These are phyloP conservation scores for Oncorhynchus gorbuscha DNA, from an alignment of 2,113 vertebrate species.

Conservation along the genomic window DNA sequence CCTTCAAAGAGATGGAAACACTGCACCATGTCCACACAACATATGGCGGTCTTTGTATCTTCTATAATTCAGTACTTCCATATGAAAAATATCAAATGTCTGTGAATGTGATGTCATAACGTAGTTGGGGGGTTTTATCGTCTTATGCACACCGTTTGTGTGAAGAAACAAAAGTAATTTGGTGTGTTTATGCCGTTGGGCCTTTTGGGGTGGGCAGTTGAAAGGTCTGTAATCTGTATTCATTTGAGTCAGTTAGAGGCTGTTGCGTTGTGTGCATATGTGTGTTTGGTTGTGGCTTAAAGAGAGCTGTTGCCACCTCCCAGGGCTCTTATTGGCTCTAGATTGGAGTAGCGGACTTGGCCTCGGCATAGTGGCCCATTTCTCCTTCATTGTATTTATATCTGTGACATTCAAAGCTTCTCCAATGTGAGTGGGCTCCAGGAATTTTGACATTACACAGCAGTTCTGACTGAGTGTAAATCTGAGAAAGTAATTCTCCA, in stretches of 20 bases:
- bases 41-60: not conserved
- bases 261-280: not conserved
- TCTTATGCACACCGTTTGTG: not conserved
- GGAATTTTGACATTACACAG: constrained; percentile 13
- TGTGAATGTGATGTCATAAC: not conserved
- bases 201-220: not conserved
- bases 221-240: not conserved
- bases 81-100: not conserved
- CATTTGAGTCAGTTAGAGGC: not conserved
- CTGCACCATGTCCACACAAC: not conserved
- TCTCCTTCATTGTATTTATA: constrained; percentile 39
- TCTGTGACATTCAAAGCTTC: constrained; percentile 52
- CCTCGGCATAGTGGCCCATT: constrained; percentile 6
- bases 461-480: constrained; percentile 31
- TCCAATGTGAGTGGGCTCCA: not conserved
- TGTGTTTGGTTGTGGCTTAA: not conserved
- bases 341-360: constrained; percentile 18
- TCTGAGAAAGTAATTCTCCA: constrained; percentile 15
- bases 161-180: not conserved
- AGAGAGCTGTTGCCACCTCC: not conserved
- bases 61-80: not conserved
- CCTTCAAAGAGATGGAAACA: not conserved
- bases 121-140: not conserved
- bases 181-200: not conserved
- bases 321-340: constrained; percentile 19